Conservation (phyloP, 2,113 vertebrate species). For the Pavo muticus region DNA sequence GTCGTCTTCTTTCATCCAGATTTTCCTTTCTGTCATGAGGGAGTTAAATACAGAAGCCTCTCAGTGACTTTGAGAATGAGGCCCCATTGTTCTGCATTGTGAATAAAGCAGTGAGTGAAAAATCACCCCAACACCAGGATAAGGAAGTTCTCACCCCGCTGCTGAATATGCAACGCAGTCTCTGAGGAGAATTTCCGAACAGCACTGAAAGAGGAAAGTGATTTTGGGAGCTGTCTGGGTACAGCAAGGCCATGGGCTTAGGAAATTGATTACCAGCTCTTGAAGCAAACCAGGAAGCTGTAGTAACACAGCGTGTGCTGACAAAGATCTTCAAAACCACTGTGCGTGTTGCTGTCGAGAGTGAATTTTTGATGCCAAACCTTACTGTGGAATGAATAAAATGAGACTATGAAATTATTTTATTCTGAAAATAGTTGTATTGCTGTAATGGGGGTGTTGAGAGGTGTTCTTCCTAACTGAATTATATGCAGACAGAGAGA, state of each 20-base stretch:
- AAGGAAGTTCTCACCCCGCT: background rate
- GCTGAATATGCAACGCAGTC: background rate
- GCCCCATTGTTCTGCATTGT: background rate
- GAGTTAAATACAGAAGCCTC: background rate
- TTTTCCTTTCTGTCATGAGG: background rate
- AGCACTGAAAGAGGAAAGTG: background rate
- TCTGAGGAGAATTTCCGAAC: background rate
- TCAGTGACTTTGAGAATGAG: background rate
- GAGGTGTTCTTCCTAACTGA: background rate
- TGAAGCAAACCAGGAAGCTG: background rate
- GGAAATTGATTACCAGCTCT: background rate
- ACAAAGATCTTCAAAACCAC: background rate
- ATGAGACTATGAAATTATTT: background rate
- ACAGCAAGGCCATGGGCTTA: background rate
- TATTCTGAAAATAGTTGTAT: background rate
- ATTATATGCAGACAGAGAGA: background rate
- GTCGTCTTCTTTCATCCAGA: background rate
- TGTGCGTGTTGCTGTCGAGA: background rate
- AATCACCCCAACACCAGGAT: background rate
- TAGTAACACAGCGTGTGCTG: background rate
- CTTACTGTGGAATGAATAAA: background rate
- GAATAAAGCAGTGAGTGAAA: background rate
- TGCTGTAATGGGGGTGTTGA: background rate
- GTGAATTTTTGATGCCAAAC: background rate
- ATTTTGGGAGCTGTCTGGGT: accelerated